Conservation (phyloP, 2,888 invertebrate genomes). For the Drymonia ruficornis region DNA sequence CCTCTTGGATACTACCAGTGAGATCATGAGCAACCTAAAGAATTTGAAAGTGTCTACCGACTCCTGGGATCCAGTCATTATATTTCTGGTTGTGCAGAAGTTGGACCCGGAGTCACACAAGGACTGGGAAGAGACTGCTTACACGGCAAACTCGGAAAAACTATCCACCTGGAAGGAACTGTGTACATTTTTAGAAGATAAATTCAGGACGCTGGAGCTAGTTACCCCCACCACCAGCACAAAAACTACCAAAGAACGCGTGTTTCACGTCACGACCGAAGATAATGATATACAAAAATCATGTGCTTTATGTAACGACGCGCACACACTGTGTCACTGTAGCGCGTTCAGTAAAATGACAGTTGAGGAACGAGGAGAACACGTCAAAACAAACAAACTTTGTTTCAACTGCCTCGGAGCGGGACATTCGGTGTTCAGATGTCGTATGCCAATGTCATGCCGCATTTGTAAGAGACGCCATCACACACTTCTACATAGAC, state of each 20-base stretch:
- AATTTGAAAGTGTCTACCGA: conserved; percentile 9
- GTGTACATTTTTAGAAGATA: conserved; percentile 6
- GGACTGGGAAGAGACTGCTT: conserved; percentile 24
- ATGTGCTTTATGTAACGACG: conserved; percentile 22
- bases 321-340: conserved; percentile 32
- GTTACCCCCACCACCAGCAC: not conserved
- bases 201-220: conserved; percentile 12
- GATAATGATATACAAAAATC: no score
- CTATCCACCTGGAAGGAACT: not conserved
- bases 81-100: conserved; percentile 31
- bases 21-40: conserved; percentile 6
- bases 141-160: not conserved
- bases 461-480: conserved; percentile 17
- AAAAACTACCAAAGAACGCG: conserved; percentile 5
- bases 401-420: conserved; percentile 35
- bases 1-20: conserved; percentile 16
- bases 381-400: conserved; percentile 21
- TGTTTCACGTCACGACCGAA: conserved; percentile 8
- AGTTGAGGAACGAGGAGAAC: conserved; percentile 22
- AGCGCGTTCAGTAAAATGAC: conserved; percentile 25
- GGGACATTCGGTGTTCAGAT: conserved; percentile 24
- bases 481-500: not conserved
- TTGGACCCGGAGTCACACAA: conserved; percentile 34
- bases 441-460: conserved; percentile 19
- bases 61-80: conserved; percentile 25